phyloP scores from a whole-genome alignment of 2,797 vertebrate species.

The Cossypha dichroa region DNA sequence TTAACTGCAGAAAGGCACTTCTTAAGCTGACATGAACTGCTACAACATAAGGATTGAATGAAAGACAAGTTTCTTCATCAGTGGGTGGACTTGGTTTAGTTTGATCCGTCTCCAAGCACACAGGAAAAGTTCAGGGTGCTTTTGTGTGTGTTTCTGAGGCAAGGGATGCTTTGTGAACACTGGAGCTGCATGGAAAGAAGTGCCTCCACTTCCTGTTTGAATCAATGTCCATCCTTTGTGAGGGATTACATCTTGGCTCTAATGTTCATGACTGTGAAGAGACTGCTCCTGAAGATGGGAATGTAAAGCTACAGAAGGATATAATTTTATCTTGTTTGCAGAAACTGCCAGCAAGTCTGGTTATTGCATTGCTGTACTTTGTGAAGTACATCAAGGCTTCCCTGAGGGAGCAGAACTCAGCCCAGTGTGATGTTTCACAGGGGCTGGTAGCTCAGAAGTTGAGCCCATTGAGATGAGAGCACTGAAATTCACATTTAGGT shows the following conservation, averaged over 20 bases:
- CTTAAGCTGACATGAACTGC: neutral
- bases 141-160: neutral
- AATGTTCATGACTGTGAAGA: neutral
- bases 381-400: neutral
- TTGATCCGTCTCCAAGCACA: neutral
- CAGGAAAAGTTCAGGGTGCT: neutral
- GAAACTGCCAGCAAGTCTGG: neutral
- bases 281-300: neutral
- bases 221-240: neutral
- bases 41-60: neutral
- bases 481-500: slow-evolving; percentile 23
- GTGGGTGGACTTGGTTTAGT: neutral
- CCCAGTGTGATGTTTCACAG: neutral
- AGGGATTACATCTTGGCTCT: slow-evolving; percentile 7
- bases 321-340: neutral
- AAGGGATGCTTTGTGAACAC: neutral
- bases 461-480: neutral
- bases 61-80: neutral
- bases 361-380: neutral
- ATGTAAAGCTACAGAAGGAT: neutral
- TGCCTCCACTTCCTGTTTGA: neutral
- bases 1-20: neutral
- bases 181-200: neutral
- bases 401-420: slow-evolving; percentile 4
- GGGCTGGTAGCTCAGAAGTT: neutral